Evolutionary conservation across 2,113 vertebrate species (phyloP), one percentile per base, ranked within the genome.

Genomic region (Elaphurus davidianus): DNA sequence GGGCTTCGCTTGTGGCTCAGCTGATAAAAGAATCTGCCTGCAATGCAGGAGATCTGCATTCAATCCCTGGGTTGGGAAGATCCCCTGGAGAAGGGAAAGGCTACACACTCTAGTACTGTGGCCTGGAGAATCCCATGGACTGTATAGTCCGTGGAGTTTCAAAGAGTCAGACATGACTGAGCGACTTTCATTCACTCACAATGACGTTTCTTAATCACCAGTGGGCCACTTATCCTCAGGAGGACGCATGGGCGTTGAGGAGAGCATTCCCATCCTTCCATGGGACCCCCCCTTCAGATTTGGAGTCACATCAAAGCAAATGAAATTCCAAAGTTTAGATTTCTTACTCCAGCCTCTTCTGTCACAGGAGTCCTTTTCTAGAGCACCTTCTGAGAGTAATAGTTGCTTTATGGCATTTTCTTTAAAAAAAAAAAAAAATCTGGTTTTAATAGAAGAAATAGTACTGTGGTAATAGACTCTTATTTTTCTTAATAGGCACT

Each of bases 401-500:
- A 33, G 28, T 62, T 79, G 60, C 84, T 94, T 74, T 81, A 57
- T 78, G 76, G 59, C 59, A 91, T 92, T 85, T 84, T 67, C 83
- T 90, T 25, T 2, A 52, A 71, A 43, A 76, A 74, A 36, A 67
- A 19, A 21, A 23, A 74, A 11, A 40, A 27, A 94, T 85, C 62
- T 83, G 43, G 82, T 10, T 78, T 88, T 94, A 90, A 97, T 96
- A 98, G 98, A 95, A 98, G 52, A 94, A 96, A 97, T 97, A 97
- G 95, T 97, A 87, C 40, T 82, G 82, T 96, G 76, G 93, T 96
- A 94, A 96, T 98, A 97, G 89, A 94, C 90, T 93, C 95, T 84
- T 59, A 52, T 81, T 87, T 98, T 97, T 87, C 97, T 17, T 98
- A 92, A 98, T 91, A 97, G 98, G 92, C 92, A 90, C 87, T 96